Evolutionary conservation across 2,797 vertebrate species (phyloP).

Genomic region (Eulemur rubriventer): DNA sequence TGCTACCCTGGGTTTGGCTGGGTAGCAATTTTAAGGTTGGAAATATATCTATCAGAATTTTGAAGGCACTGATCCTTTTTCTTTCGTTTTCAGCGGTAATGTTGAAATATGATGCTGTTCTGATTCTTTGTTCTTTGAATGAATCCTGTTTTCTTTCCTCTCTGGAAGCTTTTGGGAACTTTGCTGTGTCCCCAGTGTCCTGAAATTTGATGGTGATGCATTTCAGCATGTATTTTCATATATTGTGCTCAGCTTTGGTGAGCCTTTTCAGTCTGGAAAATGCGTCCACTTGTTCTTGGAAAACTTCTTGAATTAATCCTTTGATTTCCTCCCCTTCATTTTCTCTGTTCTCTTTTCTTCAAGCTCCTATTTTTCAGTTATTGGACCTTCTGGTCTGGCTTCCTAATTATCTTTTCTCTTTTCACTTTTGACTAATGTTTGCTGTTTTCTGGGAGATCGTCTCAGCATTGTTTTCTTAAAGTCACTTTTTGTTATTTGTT

Average conservation of each 20-base stretch:
- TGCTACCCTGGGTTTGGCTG: background rate
- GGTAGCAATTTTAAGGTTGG: background rate
- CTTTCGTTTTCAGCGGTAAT: background rate
- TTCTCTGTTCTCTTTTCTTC: conserved; percentile 1
- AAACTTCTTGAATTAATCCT: conserved; percentile 28
- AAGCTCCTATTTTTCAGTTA: background rate
- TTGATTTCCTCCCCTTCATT: background rate
- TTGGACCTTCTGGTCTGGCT: background rate
- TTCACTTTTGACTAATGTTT: conserved; percentile 21
- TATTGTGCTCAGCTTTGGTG: background rate
- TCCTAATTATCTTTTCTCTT: background rate
- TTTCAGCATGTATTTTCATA: background rate
- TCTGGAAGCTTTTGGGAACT: conserved; percentile 31
- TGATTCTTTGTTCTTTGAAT: conserved; percentile 40
- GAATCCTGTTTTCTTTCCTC: background rate
- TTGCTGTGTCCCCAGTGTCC: background rate
- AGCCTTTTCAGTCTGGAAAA: background rate
- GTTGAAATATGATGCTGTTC: background rate
- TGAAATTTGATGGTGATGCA: background rate
- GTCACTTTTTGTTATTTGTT: background rate
- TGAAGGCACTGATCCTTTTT: background rate
- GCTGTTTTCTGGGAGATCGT: background rate
- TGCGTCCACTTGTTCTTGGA: background rate
- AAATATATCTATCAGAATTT: conserved; percentile 20
- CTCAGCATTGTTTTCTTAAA: conserved; percentile 3